Evolutionary conservation across 2,888 invertebrate species (phyloP).

Genomic region (Atherix ibis): DNA sequence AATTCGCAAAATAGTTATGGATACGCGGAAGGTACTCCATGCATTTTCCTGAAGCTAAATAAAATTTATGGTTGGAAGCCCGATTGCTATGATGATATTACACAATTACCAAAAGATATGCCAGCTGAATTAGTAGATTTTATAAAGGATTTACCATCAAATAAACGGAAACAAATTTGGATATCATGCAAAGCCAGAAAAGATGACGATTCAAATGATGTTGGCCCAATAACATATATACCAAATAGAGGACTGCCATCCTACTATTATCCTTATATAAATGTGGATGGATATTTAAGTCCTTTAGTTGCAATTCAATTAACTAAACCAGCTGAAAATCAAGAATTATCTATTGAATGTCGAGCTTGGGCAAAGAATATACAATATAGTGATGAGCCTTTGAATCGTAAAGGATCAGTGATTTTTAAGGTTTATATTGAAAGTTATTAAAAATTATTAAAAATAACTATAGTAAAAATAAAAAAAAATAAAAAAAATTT

Average conservation of each 20-base stretch:
- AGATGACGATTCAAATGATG: constrained; percentile 55
- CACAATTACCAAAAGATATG: constrained; percentile 43
- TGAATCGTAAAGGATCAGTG: constrained; percentile 49
- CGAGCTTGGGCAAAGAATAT: constrained; percentile 84
- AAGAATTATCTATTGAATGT: constrained; percentile 64
- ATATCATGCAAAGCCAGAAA: constrained; percentile 68
- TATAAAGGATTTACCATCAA: constrained; percentile 28
- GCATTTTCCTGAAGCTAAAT: constrained; percentile 73
- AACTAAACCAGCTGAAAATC: constrained; percentile 34
- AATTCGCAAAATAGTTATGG: constrained; percentile 42
- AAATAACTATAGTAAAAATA: no score
- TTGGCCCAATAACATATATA: constrained; percentile 52
- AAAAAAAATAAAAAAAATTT: no score
- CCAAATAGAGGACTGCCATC: constrained; percentile 53
- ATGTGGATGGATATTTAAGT: constrained; percentile 42
- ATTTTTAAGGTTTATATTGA: constrained; percentile 42
- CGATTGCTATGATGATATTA: constrained; percentile 39
- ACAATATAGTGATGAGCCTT: constrained; percentile 41
- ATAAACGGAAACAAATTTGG: constrained; percentile 53
- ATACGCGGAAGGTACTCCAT: constrained; percentile 58
- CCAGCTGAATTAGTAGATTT: constrained; percentile 37
- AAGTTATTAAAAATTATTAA: no score
- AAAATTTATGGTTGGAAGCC: constrained; percentile 64
- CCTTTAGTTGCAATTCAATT: constrained; percentile 50
- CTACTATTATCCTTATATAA: constrained; percentile 46